Conservation (phyloP, 2,888 invertebrate species). For the Plagiodera versicolora region DNA sequence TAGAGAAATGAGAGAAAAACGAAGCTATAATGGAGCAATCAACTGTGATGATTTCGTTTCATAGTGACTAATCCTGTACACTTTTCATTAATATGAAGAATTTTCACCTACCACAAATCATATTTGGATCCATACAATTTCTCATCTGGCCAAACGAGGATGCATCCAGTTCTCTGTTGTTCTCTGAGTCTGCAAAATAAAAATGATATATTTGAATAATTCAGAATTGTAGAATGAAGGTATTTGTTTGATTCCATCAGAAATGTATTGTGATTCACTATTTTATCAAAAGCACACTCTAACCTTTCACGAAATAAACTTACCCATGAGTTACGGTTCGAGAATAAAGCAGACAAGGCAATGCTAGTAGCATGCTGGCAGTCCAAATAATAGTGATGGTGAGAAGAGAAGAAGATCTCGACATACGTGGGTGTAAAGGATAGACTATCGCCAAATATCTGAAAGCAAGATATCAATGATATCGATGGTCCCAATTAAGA, state of each 20-base stretch:
- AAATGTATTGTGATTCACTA: too few relatives aligned
- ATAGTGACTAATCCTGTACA: too few relatives aligned
- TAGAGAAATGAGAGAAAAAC: too few relatives aligned
- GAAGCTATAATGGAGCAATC: too few relatives aligned
- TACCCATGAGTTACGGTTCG: slow-evolving; percentile 77
- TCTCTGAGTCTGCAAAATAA: slow-evolving; percentile 64
- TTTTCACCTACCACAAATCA: slow-evolving; percentile 70
- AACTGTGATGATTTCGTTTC: too few relatives aligned
- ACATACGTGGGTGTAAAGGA: slow-evolving; percentile 84
- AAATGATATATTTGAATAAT: neutral
- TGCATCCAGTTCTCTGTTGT: slow-evolving; percentile 72
- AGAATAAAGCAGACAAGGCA: slow-evolving; percentile 81
- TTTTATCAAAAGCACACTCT: too few relatives aligned
- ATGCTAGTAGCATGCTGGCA: slow-evolving; percentile 74
- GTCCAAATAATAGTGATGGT: slow-evolving; percentile 82
- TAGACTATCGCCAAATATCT: slow-evolving; percentile 91
- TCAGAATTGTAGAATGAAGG: too few relatives aligned
- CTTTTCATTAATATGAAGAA: too few relatives aligned
- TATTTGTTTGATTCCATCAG: too few relatives aligned
- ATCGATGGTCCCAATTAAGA: too few relatives aligned
- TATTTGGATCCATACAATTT: slow-evolving; percentile 70
- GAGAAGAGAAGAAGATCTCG: slow-evolving; percentile 75
- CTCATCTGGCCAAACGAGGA: slow-evolving; percentile 83
- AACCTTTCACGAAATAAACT: too few relatives aligned
- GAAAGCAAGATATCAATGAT: slow-evolving; percentile 36